phyloP scores from a whole-genome alignment of 2,888 invertebrate genomes.

The Acleris holmiana region DNA sequence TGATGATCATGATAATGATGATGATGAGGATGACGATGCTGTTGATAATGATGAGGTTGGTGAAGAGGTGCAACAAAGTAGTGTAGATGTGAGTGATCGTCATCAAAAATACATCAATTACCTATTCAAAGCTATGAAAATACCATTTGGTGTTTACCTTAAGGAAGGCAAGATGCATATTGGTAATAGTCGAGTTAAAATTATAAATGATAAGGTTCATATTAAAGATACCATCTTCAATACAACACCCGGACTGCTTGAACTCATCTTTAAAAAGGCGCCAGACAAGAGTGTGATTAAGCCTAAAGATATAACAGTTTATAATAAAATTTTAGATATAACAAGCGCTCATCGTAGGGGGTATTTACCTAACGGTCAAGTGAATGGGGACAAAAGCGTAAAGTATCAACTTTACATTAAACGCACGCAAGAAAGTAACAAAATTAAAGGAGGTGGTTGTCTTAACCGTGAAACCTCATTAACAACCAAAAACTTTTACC shows the following conservation, averaged over 20 bases:
- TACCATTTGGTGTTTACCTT: conserved; percentile 4
- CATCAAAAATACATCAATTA: no score
- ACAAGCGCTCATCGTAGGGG: conserved; percentile 10
- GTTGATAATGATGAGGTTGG: no score
- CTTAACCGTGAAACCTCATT: not conserved
- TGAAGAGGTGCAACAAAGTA: no score
- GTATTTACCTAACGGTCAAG: not conserved
- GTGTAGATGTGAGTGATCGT: no score
- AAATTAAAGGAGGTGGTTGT: conserved; percentile 14
- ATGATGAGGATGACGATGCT: no score
- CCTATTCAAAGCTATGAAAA: no score
- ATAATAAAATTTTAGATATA: conserved; percentile 4
- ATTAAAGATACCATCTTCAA: conserved; percentile 1
- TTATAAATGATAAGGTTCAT: not conserved
- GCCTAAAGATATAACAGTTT: not conserved
- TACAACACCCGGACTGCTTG: not conserved
- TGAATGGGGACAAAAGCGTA: not conserved
- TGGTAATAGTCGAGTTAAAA: conserved; percentile 5
- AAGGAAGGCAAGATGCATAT: not conserved
- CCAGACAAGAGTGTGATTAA: not conserved
- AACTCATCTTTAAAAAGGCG: conserved; percentile 13
- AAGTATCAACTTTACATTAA: conserved; percentile 13
- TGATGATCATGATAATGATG: not conserved
- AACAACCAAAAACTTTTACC: conserved; percentile 17
- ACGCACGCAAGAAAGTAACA: not conserved